Conservation (phyloP, 2,113 vertebrate genomes). For the Ancistrus triradiatus region DNA sequence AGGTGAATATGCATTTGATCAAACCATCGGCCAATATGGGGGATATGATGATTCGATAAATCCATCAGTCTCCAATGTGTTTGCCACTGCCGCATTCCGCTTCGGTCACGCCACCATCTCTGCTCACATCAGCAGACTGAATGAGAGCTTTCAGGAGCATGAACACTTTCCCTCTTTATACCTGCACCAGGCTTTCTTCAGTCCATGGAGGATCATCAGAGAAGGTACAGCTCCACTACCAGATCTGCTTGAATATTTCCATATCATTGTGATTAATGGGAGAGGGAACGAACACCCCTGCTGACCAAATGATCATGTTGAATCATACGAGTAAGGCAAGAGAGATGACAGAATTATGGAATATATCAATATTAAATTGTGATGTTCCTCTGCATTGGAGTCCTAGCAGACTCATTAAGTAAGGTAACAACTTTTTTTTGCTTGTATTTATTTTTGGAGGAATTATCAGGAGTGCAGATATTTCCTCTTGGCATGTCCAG, state of each 20-base stretch:
- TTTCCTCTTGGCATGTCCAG: too few relatives aligned
- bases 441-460: too few relatives aligned
- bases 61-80: conserved; percentile 84
- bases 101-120: conserved; percentile 86
- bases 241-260: too few relatives aligned
- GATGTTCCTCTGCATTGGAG: conserved; percentile 22
- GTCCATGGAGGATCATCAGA: conserved; percentile 86
- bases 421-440: too few relatives aligned
- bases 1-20: conserved; percentile 72
- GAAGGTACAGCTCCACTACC: too few relatives aligned
- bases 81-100: conserved; percentile 92
- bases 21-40: conserved; percentile 74
- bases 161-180: conserved; percentile 66
- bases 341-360: conserved; percentile 18
- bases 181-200: conserved; percentile 82
- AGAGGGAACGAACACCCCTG: too few relatives aligned
- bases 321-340: conserved; percentile 12
- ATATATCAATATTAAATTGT: conserved; percentile 28
- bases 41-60: conserved; percentile 77
- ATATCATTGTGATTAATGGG: too few relatives aligned
- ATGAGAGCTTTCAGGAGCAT: conserved; percentile 75
- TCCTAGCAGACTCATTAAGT: conserved; percentile 33
- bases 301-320: not conserved
- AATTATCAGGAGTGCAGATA: too few relatives aligned
- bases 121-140: conserved; percentile 70